Percentiles rank a stretch among this genome's conserved stretches.
Evolutionary conservation across 2,888 invertebrate genomes (phyloP).

Genomic region (Drosophila formosana): DNA sequence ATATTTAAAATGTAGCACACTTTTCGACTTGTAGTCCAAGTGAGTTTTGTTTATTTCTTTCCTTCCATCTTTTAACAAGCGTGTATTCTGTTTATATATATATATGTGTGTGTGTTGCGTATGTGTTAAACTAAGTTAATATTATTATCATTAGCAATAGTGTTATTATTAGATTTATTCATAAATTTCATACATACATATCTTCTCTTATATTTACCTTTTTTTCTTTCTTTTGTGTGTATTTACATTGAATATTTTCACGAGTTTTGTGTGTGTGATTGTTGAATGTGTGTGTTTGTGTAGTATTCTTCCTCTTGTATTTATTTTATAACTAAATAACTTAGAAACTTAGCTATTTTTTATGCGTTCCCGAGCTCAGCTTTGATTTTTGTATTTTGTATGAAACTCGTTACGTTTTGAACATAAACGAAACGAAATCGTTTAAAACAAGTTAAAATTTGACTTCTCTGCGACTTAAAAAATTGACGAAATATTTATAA

Average conservation of each 20-base stretch:
- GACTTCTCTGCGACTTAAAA: slow-evolving; percentile 26
- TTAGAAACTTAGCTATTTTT: slow-evolving; percentile 54
- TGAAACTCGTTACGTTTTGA: slow-evolving; percentile 17
- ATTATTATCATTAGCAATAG: slow-evolving; percentile 37
- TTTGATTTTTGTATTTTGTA: slow-evolving; percentile 16
- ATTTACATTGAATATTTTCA: slow-evolving; percentile 63
- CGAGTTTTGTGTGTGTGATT: slow-evolving; percentile 23
- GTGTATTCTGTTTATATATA: slow-evolving; percentile 11
- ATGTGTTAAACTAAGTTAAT: slow-evolving; percentile 26
- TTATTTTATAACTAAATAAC: slow-evolving; percentile 76
- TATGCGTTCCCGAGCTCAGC: slow-evolving; percentile 28
- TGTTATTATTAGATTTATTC: slow-evolving; percentile 34
- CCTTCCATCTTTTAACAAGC: slow-evolving; percentile 11
- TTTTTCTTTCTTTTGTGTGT: slow-evolving; percentile 2
- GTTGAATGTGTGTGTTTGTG: slow-evolving; percentile 18
- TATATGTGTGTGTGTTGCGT: slow-evolving; percentile 10
- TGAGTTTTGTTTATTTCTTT: slow-evolving; percentile 34
- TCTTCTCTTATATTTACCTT: slow-evolving; percentile 15
- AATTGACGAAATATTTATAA: slow-evolving; percentile 48
- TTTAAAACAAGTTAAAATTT: slow-evolving; percentile 68
- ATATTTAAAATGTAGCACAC: slow-evolving; percentile 60
- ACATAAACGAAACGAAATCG: slow-evolving; percentile 30
- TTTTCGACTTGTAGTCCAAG: slow-evolving; percentile 69
- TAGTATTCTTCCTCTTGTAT: slow-evolving; percentile 18
- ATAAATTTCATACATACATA: slow-evolving; percentile 44